Conservation (phyloP, 2,888 invertebrate genomes). For the Argynnis bischoffii region DNA sequence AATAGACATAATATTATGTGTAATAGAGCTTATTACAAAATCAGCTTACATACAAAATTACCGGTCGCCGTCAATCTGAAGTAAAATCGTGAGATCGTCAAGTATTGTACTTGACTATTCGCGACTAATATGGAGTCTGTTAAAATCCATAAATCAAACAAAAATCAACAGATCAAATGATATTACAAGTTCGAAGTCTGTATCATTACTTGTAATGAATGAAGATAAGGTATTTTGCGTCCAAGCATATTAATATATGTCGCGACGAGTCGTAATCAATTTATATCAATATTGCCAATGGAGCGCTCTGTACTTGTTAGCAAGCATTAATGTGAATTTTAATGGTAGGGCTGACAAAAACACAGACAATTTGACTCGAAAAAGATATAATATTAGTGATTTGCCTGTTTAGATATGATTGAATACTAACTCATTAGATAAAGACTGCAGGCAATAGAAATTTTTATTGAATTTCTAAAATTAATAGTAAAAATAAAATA, state of each 20-base stretch:
- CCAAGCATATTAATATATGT: slow-evolving; percentile 70
- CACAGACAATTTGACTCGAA: slow-evolving; percentile 1
- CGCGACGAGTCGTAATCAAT: slow-evolving; percentile 77
- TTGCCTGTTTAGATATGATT: too few species aligned
- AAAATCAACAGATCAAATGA: slow-evolving; percentile 50
- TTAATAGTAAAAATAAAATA: too few species aligned
- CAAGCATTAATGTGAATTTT: slow-evolving; percentile 74
- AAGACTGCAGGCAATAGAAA: too few species aligned
- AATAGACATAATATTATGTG: too few species aligned
- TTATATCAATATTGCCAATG: slow-evolving; percentile 81
- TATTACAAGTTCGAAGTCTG: slow-evolving; percentile 55
- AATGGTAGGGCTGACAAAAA: slow-evolving; percentile 61
- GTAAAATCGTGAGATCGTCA: slow-evolving; percentile 1
- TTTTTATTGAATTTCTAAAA: too few species aligned
- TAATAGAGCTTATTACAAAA: too few species aligned
- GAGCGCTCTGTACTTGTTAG: slow-evolving; percentile 71
- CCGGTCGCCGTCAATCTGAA: background rate
- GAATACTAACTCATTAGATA: too few species aligned
- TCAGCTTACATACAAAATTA: too few species aligned
- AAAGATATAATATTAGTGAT: background rate
- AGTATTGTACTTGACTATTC: slow-evolving; percentile 8
- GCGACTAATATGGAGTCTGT: slow-evolving; percentile 4
- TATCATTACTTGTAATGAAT: slow-evolving; percentile 68
- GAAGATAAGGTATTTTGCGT: slow-evolving; percentile 73
- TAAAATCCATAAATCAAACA: slow-evolving; percentile 49